Evolutionary conservation across 2,888 invertebrate species (phyloP).

Genomic region (Drosophila rubida): DNA sequence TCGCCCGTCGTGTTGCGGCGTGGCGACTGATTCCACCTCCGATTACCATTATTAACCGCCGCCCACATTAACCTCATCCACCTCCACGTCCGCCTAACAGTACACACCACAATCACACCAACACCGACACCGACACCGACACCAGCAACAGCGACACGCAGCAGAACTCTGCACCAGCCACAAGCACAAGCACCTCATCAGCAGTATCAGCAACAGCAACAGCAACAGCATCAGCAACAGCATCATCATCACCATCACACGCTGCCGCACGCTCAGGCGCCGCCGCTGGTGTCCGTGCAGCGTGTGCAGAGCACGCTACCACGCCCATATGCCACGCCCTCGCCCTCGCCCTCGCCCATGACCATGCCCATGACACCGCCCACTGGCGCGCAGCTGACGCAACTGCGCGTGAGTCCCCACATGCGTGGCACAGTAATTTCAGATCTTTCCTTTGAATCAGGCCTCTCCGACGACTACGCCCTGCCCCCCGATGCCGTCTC

Average conservation of each 20-base stretch:
- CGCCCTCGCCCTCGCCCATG: constrained; percentile 41
- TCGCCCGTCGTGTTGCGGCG: too few species aligned
- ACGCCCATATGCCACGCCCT: constrained; percentile 51
- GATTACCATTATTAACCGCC: constrained; percentile 35
- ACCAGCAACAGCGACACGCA: too few species aligned
- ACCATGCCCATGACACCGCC: constrained; percentile 51
- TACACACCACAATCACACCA: constrained; percentile 39
- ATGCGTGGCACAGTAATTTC: constrained; percentile 86
- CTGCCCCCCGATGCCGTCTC: constrained; percentile 97
- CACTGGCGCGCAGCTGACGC: constrained; percentile 70
- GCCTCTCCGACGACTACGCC: constrained; percentile 98
- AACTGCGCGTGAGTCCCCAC: constrained; percentile 79
- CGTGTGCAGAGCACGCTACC: constrained; percentile 68
- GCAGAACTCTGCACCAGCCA: constrained; percentile 26
- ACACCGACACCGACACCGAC: constrained; percentile 21
- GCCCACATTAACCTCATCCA: constrained; percentile 7
- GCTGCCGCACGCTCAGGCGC: constrained; percentile 53
- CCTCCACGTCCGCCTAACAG: constrained; percentile 39
- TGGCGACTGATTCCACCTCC: constrained; percentile 32
- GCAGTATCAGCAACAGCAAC: constrained; percentile 16
- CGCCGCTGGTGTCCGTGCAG: constrained; percentile 42
- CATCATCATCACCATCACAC: constrained; percentile 62
- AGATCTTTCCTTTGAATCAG: constrained; percentile 96
- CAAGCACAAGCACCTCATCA: too few species aligned
- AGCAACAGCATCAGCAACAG: constrained; percentile 34